phyloP scores from a whole-genome alignment of 2,113 vertebrate species.

The Microtus ochrogaster region DNA sequence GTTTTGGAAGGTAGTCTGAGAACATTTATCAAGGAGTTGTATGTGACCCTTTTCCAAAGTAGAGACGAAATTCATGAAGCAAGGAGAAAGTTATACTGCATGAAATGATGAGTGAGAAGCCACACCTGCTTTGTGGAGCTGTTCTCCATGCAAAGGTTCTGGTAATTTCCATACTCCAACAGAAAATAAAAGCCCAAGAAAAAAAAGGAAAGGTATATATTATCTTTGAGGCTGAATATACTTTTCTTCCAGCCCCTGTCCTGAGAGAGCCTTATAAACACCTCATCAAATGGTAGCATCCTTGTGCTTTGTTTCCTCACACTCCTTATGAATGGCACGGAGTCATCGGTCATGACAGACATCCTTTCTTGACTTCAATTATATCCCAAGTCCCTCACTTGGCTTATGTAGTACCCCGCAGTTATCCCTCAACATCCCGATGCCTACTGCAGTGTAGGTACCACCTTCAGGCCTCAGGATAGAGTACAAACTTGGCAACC shows the following conservation, averaged over 20 bases:
- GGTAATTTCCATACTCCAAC: not conserved
- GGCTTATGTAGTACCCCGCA: not conserved
- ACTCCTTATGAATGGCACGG: conserved; percentile 10
- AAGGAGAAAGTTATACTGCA: not conserved
- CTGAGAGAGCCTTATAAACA: conserved; percentile 11
- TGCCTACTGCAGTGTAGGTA: not conserved
- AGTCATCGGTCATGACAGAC: not conserved
- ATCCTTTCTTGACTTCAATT: conserved; percentile 5
- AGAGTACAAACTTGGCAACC: not conserved
- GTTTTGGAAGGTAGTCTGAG: conserved; percentile 38
- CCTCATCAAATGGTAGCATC: too few species aligned
- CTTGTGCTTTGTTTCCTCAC: not conserved
- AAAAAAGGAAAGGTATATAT: not conserved
- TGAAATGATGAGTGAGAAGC: conserved; percentile 7
- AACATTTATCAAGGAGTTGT: conserved; percentile 50
- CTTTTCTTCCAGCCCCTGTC: not conserved
- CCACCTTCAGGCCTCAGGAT: not conserved
- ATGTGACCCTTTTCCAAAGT: conserved; percentile 51
- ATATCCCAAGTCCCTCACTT: not conserved
- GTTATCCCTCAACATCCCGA: not conserved
- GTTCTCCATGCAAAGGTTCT: not conserved
- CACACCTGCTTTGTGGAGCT: not conserved
- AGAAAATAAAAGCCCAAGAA: conserved; percentile 45
- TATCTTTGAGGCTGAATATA: conserved; percentile 16
- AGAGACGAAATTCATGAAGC: conserved; percentile 50